Percentiles rank a stretch among this genome's conserved stretches.
phyloP scores from a whole-genome alignment of 2,888 invertebrate species.

The Choristoneura rosaceana region DNA sequence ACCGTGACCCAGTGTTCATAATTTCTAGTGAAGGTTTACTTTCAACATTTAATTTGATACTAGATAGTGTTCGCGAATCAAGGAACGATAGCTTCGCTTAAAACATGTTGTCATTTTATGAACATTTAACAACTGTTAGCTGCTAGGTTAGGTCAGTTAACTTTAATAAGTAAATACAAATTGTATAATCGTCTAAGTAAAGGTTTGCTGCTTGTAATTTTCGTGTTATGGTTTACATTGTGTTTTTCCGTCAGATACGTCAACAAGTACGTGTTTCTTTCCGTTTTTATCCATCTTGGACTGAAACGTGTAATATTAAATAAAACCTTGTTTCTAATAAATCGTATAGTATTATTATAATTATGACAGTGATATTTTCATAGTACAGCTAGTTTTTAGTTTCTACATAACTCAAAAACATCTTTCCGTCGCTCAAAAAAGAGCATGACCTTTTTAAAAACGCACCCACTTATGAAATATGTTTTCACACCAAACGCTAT shows the following conservation, averaged over 20 bases:
- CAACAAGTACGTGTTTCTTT: too few relatives aligned
- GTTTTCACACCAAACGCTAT: not conserved
- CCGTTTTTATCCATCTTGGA: not conserved
- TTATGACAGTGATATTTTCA: slow-evolving; percentile 30
- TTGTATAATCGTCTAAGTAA: too few relatives aligned
- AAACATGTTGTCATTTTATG: not conserved
- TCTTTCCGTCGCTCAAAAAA: not conserved
- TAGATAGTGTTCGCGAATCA: not conserved
- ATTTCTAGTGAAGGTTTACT: slow-evolving; percentile 15
- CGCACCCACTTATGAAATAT: not conserved
- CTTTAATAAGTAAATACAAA: too few relatives aligned
- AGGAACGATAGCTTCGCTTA: not conserved
- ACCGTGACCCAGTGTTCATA: slow-evolving; percentile 3
- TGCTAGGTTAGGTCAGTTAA: too few relatives aligned
- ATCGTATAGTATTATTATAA: not conserved
- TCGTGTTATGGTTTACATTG: too few relatives aligned
- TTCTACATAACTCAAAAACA: not conserved
- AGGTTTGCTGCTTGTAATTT: too few relatives aligned
- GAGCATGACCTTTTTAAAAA: not conserved
- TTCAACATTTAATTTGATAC: slow-evolving; percentile 6
- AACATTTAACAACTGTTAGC: too few relatives aligned
- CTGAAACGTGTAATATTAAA: slow-evolving; percentile 7
- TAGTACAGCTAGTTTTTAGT: slow-evolving; percentile 6
- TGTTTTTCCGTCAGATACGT: too few relatives aligned
- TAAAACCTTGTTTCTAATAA: not conserved